Percentiles rank a stretch among this genome's conserved stretches.
Conservation (phyloP, 1,140 invertebrate genomes). For the Macrotrachela quadricornifera region DNA sequence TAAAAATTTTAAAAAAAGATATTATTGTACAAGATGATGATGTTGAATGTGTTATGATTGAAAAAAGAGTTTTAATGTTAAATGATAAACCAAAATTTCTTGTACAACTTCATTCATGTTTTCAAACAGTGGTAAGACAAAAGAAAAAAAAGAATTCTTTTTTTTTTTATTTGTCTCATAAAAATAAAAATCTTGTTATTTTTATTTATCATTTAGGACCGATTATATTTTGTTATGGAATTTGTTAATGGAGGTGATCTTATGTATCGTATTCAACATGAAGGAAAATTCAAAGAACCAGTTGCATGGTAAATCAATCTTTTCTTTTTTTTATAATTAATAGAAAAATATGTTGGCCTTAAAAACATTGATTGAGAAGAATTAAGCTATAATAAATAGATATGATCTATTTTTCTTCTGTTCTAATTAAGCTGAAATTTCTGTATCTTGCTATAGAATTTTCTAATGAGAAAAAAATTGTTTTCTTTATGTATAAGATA, state of each 20-base stretch:
- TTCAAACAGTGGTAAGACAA: slow-evolving; percentile 88
- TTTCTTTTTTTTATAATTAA: background rate
- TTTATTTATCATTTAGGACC: slow-evolving; percentile 47
- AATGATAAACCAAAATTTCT: slow-evolving; percentile 86
- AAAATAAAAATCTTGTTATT: slow-evolving; percentile 42
- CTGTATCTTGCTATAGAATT: no score
- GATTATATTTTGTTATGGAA: slow-evolving; percentile 99
- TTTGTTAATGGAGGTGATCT: slow-evolving; percentile 97
- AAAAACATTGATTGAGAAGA: no score
- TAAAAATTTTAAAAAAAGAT: slow-evolving; percentile 97
- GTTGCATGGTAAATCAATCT: slow-evolving; percentile 70
- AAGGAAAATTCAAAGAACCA: slow-evolving; percentile 97
- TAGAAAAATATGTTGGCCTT: background rate
- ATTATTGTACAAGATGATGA: slow-evolving; percentile 99
- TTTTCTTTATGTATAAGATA: no score
- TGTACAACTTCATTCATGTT: slow-evolving; percentile 92
- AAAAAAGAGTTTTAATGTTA: slow-evolving; percentile 81
- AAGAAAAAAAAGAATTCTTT: slow-evolving; percentile 45
- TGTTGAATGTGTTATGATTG: slow-evolving; percentile 98
- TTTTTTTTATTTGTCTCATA: slow-evolving; percentile 1
- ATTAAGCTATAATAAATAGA: no score
- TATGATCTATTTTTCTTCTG: no score
- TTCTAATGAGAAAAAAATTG: no score
- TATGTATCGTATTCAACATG: slow-evolving; percentile 99
- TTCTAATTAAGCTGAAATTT: no score